Evolutionary conservation across 2,113 vertebrate species (phyloP), one percentile per base, ranked within the genome.

Genomic region (Helogale parvula): DNA sequence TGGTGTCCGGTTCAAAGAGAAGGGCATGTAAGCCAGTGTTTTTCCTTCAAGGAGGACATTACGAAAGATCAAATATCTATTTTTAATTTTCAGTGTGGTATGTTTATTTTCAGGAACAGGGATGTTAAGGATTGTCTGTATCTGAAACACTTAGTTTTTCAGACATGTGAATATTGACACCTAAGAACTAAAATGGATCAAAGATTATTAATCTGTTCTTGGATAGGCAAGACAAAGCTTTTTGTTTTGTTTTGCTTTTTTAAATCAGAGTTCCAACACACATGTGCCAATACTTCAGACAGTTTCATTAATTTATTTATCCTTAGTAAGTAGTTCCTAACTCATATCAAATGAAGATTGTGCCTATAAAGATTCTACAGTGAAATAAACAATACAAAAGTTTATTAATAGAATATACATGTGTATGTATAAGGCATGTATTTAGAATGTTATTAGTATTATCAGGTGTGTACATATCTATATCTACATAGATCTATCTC

Each of bases 111-210:
- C n/a, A 87, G 93, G 83, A 97, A 94, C 66, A 5, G 31, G 3
- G 41, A 10, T 91, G 54, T 82, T 87, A 92, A 83, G 52, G 11
- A 87, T 72, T 93, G 69, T 68, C 79, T 96, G 16, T 90, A 83
- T 68, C 16, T 65, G 60, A 86, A 96, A 16, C 93, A 25, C 93
- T 86, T 77, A 68, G 31, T 0, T 89, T 93, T 96, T 89, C n/a
- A 60, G 90, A 92, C 90, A 92, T 35, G 66, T 86, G 47, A 86
- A 92, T 93, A 96, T 66, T 96, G 87, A 93, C 60, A 86, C 54
- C 85, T 89, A 85, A 79, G 29, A 91, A 82, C 17, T 82, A 83
- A 72, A 96, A 89, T 92, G 50, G 74, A 33, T 19, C 31, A 23
- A 96, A 89, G 71, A 88, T 82, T 76, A 69, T 90, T 79, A 91